Evolutionary conservation across 2,888 invertebrate species (phyloP).

Genomic region (Cotesia congregata): DNA sequence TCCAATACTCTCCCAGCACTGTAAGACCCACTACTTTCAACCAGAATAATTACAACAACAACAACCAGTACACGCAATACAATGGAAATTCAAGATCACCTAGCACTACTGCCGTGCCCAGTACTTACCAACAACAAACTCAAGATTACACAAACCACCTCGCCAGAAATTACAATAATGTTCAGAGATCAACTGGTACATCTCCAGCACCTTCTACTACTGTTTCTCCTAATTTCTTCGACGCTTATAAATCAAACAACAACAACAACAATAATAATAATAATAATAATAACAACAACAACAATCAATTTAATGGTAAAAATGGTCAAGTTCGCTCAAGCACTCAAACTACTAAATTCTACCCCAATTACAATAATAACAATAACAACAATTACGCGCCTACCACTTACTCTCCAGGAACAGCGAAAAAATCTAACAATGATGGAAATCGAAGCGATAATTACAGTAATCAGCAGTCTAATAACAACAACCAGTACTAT

Average conservation of each 20-base stretch:
- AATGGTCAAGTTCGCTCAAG: slow-evolving; percentile 12
- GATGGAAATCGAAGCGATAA: slow-evolving; percentile 38
- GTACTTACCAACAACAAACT: slow-evolving; percentile 57
- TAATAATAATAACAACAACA: slow-evolving; percentile 50
- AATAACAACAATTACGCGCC: slow-evolving; percentile 71
- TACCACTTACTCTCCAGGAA: slow-evolving; percentile 69
- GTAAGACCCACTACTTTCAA: slow-evolving; percentile 54
- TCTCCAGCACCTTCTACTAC: slow-evolving; percentile 54
- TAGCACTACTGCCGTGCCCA: slow-evolving; percentile 60
- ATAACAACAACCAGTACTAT: slow-evolving; percentile 55
- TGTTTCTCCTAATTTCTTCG: slow-evolving; percentile 55
- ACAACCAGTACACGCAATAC: slow-evolving; percentile 51
- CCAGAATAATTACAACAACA: slow-evolving; percentile 51
- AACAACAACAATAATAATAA: slow-evolving; percentile 37
- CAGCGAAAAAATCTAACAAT: slow-evolving; percentile 54
- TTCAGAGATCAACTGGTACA: slow-evolving; percentile 58
- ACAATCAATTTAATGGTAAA: slow-evolving; percentile 47
- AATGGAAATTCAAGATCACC: slow-evolving; percentile 51
- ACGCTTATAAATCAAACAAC: slow-evolving; percentile 51
- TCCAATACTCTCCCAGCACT: slow-evolving; percentile 49
- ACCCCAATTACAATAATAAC: slow-evolving; percentile 68
- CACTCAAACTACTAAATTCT: slow-evolving; percentile 52
- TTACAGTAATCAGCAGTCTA: slow-evolving; percentile 39
- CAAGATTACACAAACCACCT: slow-evolving; percentile 60
- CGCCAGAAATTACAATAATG: slow-evolving; percentile 61